Conservation (phyloP, 2,113 vertebrate genomes). For the Eonycteris spelaea region DNA sequence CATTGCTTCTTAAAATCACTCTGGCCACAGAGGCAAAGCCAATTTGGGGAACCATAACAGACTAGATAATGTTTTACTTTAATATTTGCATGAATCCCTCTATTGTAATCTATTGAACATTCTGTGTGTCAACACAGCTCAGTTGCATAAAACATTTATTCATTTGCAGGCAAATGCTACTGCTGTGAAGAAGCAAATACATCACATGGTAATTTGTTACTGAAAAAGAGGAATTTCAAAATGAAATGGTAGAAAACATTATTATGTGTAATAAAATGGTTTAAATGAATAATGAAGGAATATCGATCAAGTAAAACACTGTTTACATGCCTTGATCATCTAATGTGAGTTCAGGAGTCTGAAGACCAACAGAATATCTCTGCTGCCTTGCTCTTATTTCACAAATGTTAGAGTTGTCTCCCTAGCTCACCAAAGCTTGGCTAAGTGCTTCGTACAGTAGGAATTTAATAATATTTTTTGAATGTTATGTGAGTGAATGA, state of each 20-base stretch:
- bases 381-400: background rate
- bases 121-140: background rate
- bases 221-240: background rate
- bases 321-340: fast-evolving
- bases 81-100: background rate
- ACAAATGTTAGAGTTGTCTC: background rate
- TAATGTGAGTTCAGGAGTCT: background rate
- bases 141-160: background rate
- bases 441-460: background rate
- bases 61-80: background rate
- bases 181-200: background rate
- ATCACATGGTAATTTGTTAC: background rate
- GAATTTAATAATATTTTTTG: background rate
- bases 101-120: background rate
- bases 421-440: background rate
- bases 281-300: background rate
- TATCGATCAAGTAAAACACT: background rate
- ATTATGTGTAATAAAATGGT: background rate
- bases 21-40: background rate
- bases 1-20: background rate
- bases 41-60: background rate
- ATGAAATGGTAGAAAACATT: background rate
- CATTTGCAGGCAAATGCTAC: background rate
- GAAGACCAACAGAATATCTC: background rate
- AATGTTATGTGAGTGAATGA: background rate